Evolutionary conservation across 2,797 vertebrate species (phyloP), one percentile per base, ranked within the genome.

Genomic region (Micrastur ruficollis): DNA sequence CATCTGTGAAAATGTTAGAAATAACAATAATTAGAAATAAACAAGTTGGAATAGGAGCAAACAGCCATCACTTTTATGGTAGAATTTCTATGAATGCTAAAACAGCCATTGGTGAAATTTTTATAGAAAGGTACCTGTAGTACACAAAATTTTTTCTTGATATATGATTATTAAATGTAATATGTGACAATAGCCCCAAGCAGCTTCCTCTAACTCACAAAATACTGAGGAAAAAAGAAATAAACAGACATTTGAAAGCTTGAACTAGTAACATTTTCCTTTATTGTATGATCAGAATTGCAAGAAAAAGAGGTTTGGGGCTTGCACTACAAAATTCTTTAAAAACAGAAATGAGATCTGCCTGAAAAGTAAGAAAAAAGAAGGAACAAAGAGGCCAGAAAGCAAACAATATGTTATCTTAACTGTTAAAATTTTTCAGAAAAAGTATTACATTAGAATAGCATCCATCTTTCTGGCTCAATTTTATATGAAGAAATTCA

Each of bases 141-240:
- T 31, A 80, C 19, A 71, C 59, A 44, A 20, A 53, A 19, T 34
- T 73, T 44, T 89, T 87, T 79, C 67, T 63, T 86, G 49, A 73
- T 83, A 56, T n/a, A 67, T 58, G 42, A 52, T 91, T 96, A 91
- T 93, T 85, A 96, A 89, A 84, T 93, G 22, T 58, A 89, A 81
- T 89, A 84, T 18, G 23, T 93, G 63, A 83, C 44, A 95, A 92
- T 61, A 89, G 75, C 78, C 72, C 25, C 70, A 90, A 92, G 88
- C 20, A 63, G 76, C 61, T 84, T 68, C 47, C 90, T 90, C 44
- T 94, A 82, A 50, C 50, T 15, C 34, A 58, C 14, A 59, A 81
- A 93, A 87, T 53, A 73, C 49, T 61, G 29, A 65, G 20, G 12
- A 79, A 65, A 86, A 90, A 91, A 66, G 3, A 82, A 93, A 91